Base-by-base conservation (phyloP, 2,888 invertebrate genomes). In the Ceratothoa steindachneri region DNA sequence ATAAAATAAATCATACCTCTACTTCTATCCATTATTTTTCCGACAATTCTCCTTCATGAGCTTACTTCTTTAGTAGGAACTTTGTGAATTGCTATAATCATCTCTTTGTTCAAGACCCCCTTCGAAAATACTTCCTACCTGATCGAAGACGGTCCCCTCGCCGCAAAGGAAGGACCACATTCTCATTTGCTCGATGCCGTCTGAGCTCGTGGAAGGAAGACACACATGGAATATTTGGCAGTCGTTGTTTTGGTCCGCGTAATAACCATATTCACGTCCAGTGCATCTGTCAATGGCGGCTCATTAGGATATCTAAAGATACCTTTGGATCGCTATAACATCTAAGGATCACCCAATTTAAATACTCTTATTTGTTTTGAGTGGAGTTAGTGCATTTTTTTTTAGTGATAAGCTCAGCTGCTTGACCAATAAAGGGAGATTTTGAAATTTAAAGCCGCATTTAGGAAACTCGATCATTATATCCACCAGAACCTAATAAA, bases 201-300 rank as follows among this genome's bases (percentile, higher is more conserved):
- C 69, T 1, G 51, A 24, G 19, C 30, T 22, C 4, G 51, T 53
- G 53, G 51, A 69, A 67, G 60, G 76, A 70, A 55, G 60, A 30
- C 76, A 77, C 22, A 77, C 53, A 68, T 77, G 76, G 68, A 77
- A 77, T 73, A 77, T 65, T 30, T 72, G 73, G 70, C 76, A 77
- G 64, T 29, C 65, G 71, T 77, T 77, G 73, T 60, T 30, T 12
- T 70, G 64, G 71, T 77, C 76, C 22, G 76, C 76, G 65, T 77
- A 77, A 29, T 77, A 77, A 9, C 76, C 76, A 52, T 73, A 77
- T 22, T 27, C n/a, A 3, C 55, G 71, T 29, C 41, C 55, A n/a
- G 68, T 9, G 68, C 74, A 74, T 29, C 74, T 74, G 73, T 19
- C 51, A 27, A n/a, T n/a, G n/a, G n/a, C n/a, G n/a, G n/a, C n/a